These are phyloP conservation scores for Gopherus evgoodei DNA, from an alignment of 2,113 vertebrate genomes.

Conservation along the genomic window DNA sequence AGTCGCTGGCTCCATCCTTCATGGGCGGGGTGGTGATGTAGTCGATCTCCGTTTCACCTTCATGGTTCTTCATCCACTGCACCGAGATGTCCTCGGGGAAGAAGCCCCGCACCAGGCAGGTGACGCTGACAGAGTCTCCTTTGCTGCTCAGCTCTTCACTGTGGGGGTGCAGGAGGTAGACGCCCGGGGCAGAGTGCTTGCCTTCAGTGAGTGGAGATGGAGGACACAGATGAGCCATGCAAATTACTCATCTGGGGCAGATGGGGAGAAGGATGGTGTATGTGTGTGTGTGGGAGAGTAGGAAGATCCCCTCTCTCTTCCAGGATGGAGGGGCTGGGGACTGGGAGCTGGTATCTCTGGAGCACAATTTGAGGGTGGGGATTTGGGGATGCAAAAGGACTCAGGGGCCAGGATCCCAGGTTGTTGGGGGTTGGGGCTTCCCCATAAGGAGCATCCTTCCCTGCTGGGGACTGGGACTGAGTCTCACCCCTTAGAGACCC, in stretches of 20 bases:
- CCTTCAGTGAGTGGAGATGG: not conserved
- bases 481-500: not conserved
- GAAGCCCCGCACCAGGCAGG: not conserved
- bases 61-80: slow-evolving; percentile 21
- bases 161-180: not conserved
- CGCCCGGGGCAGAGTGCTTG: not conserved
- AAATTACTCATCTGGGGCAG: too few relatives aligned
- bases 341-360: not conserved
- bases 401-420: too few relatives aligned
- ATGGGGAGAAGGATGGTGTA: not conserved
- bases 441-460: not conserved
- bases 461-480: not conserved
- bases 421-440: too few relatives aligned
- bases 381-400: not conserved
- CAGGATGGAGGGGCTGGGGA: not conserved
- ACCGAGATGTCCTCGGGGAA: not conserved
- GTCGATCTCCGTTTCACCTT: too few relatives aligned
- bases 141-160: rapidly evolving
- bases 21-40: not conserved
- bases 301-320: not conserved
- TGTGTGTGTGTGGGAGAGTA: not conserved
- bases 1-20: rapidly evolving
- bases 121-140: not conserved
- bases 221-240: not conserved
- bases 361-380: not conserved